Base-by-base conservation (phyloP, 2,797 vertebrate genomes). In the Uromys caudimaculatus region DNA sequence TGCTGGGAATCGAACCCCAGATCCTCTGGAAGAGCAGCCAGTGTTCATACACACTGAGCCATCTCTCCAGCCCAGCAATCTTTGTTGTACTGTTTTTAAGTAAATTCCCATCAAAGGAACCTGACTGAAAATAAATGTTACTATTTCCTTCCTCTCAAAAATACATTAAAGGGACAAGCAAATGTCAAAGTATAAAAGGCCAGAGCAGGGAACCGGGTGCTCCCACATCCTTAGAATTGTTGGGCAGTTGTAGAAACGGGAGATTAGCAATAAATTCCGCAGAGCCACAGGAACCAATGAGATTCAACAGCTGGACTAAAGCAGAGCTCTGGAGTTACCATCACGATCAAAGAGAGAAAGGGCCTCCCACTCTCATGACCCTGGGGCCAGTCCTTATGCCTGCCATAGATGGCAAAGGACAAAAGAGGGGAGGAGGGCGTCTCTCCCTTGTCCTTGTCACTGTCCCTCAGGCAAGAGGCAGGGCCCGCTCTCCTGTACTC, bases 11-110 rank as follows among this genome's bases (percentile, higher is more conserved):
- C 8, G 24, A 83, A 60, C 14, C 24, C 54, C 16, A 83, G 32
- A 2, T 41, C 38, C 24, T 83, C 13, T 41, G 38, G 38, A 62
- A 83, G 4, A 83, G 38, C 12, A 82, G 79, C 0, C 54, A 29
- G 13, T 60, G 3, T 3, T 83, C 38, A 41, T 4, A 44, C 29
- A 24, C 14, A 83, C 7, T 10, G 79, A 41, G 7, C 56, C 52
- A 17, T 83, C 24, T 60, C 38, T 60, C 38, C 0, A 60, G 79
- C 24, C 58, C 14, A 16, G 12, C 3, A 23, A 90, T 35, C 92
- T 95, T 95, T 79, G 11, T 91, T 93, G 64, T 94, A 16, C 8
- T 95, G 4, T 77, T 96, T 94, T 88, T 41, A 44, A 88, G 24
- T 32, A 90, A 96, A 87, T 27, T 90, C 12, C 23, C 92, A 35